Evolutionary conservation across 1,140 invertebrate species (phyloP).

Genomic region (Cecropterus lyciades): DNA sequence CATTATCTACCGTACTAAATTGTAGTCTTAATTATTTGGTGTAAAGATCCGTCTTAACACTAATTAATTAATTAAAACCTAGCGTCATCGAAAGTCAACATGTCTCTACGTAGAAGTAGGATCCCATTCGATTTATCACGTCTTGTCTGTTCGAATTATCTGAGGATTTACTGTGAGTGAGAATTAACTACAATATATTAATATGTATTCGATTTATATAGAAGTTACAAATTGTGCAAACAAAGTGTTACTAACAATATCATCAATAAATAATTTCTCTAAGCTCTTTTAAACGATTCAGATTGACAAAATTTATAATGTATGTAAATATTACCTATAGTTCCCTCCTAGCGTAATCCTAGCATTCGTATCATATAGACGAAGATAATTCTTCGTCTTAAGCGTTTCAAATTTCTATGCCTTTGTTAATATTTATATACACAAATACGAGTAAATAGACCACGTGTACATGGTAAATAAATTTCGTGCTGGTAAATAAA

Average conservation of each 20-base stretch:
- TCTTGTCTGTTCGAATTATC: neutral
- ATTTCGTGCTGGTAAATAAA: constrained; percentile 10
- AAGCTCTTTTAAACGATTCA: neutral
- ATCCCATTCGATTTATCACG: neutral
- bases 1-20: constrained; percentile 72
- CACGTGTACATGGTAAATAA: neutral
- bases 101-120: constrained; percentile 4
- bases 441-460: too few species aligned
- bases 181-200: neutral
- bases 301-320: neutral
- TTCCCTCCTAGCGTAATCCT: too few species aligned
- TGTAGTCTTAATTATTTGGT: constrained; percentile 80
- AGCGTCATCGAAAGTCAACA: constrained; percentile 29
- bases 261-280: neutral
- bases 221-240: neutral
- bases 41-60: constrained; percentile 79
- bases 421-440: too few species aligned
- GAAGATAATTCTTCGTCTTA: too few species aligned
- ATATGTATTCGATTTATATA: neutral
- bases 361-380: too few species aligned
- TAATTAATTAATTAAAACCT: constrained; percentile 56
- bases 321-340: too few species aligned
- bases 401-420: too few species aligned
- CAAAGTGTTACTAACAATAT: neutral
- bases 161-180: neutral